Evolutionary conservation across 2,888 invertebrate species (phyloP).

Genomic region (Nezara viridula): DNA sequence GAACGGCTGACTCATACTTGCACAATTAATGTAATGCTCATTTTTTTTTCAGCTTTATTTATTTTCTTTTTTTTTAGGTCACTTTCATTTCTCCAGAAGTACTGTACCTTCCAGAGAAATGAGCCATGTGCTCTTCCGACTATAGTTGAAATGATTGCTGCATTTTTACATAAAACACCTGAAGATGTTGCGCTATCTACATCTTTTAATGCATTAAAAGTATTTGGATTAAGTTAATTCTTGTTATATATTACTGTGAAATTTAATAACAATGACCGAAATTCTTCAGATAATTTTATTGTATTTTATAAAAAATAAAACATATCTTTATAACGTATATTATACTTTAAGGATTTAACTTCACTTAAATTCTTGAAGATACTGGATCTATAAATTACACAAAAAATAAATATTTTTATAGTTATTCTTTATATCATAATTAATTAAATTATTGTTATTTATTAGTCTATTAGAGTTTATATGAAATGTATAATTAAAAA

Average conservation of each 20-base stretch:
- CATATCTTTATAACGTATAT: background rate
- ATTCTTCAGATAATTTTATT: background rate
- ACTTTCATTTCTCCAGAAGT: constrained; percentile 85
- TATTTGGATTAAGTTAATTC: constrained; percentile 86
- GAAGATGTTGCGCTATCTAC: constrained; percentile 92
- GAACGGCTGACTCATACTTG: background rate
- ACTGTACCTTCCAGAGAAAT: constrained; percentile 96
- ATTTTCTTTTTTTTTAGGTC: constrained; percentile 72
- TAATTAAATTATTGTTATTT: constrained; percentile 47
- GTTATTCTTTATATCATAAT: constrained; percentile 10
- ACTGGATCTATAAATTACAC: background rate
- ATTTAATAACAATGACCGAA: background rate
- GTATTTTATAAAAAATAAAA: constrained; percentile 17
- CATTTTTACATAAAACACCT: constrained; percentile 87
- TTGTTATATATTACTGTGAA: background rate
- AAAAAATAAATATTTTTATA: background rate
- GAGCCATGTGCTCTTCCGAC: constrained; percentile 95
- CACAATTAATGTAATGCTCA: background rate
- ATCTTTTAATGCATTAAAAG: constrained; percentile 90
- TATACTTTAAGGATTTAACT: background rate
- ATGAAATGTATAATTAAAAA: constrained; percentile 15
- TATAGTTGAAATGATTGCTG: constrained; percentile 94
- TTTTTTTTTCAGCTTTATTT: background rate
- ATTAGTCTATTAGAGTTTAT: constrained; percentile 27
- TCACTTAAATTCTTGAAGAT: background rate